These are phyloP conservation scores for Castor canadensis DNA, from an alignment of 2,113 vertebrate genomes.

Conservation along the genomic window DNA sequence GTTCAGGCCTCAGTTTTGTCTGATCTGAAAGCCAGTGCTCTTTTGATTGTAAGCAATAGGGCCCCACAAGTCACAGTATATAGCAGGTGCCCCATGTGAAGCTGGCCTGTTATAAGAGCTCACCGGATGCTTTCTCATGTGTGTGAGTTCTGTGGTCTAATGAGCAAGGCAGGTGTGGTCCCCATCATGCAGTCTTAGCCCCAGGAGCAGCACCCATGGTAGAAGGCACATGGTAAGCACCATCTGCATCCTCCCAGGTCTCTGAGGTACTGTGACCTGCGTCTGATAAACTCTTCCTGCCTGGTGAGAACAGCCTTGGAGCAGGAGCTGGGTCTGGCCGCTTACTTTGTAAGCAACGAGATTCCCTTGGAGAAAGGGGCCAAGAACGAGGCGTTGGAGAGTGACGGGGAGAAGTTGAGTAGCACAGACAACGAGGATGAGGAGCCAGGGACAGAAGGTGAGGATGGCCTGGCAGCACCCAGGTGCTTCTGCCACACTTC, in stretches of 20 bases:
- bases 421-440: conserved; percentile 97
- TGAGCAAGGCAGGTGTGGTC: accelerated
- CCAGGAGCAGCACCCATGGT: accelerated
- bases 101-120: not conserved
- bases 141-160: accelerated
- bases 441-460: conserved; percentile 89
- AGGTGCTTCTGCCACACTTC: accelerated
- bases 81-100: accelerated
- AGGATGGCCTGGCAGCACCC: not conserved
- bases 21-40: not conserved
- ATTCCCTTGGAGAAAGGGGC: conserved; percentile 82
- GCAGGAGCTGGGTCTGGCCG: conserved; percentile 96
- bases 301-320: conserved; percentile 94
- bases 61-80: not conserved
- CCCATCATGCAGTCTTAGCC: accelerated
- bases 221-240: accelerated
- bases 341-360: conserved; percentile 92
- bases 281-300: conserved; percentile 94
- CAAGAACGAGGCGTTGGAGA: conserved; percentile 90
- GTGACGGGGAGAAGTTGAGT: conserved; percentile 95
- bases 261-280: conserved; percentile 96
- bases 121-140: accelerated
- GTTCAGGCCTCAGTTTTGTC: not conserved
- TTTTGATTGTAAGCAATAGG: accelerated
- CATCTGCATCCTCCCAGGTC: conserved; percentile 86